Evolutionary conservation across 2,888 invertebrate genomes (phyloP), one percentile per base, ranked within the genome.

Genomic region (Leptothorax acervorum): DNA sequence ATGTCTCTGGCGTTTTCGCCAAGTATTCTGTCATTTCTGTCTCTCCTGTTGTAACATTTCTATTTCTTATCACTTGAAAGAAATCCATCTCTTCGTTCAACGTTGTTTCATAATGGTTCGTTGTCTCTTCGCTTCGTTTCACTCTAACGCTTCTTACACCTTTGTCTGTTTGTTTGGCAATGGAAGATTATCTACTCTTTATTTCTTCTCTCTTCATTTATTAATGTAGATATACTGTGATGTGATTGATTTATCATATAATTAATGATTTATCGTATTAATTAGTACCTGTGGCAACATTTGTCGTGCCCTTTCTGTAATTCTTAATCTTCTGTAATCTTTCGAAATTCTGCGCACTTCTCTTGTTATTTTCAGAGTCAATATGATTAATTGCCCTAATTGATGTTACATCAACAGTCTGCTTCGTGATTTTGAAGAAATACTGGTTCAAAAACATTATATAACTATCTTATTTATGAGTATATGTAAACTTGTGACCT

Each of bases 71-170:
- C 4, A 39, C 8, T 79, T 71, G 35, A 5, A 60, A 71, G 12
- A 79, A 79, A 79, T 79, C 79, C 11, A 71, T 79, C 1, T 79
- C 18, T 42, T 71, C 12, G 8, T 60, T 35, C 15, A 42, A 8
- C 12, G 57, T 48, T 35, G 57, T 48, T 3, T 8, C 35, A 35
- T 79, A 71, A 60, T 55, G 4, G 12, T 71, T 48, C 3, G 11
- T 9, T 57, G 6, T 45, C 3, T 79, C 60, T 18, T 79, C 23
- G 8, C 70, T 35, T 35, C 42, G 79, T 35, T 71, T 79, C 48
- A 57, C 3, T 79, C 79, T 57, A 48, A 71, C 12, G 6, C 1
- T 6, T 66, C 60, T 79, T 28, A 28, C 8, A 71, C 5, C 48
- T 48, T 79, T 35, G 3, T 60, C 71, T 71, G 28, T 70, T 57